A percentile compares a stretch with the other conserved stretches of the same genome.
Conservation (phyloP, 2,113 vertebrate genomes). For the Diadophis punctatus region DNA sequence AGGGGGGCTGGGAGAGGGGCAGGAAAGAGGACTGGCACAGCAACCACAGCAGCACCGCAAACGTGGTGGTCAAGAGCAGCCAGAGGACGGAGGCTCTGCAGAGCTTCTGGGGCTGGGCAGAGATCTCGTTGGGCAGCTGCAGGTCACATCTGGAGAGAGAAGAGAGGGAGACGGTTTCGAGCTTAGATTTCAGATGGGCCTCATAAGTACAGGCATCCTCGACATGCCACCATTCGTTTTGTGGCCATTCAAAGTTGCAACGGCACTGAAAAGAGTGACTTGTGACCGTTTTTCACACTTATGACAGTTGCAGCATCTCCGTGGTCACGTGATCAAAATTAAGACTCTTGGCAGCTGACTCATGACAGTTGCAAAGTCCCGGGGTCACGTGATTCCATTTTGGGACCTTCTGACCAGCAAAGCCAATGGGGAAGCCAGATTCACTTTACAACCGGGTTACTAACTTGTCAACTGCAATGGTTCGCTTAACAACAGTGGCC, state of each 20-base stretch:
- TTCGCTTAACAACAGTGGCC: not conserved
- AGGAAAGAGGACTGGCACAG: slow-evolving; percentile 51
- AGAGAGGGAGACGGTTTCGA: not conserved
- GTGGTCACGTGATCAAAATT: not conserved
- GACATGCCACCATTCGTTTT: not conserved
- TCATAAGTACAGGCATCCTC: not conserved
- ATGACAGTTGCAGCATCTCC: not conserved
- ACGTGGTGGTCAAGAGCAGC: slow-evolving; percentile 33
- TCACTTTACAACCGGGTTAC: not conserved
- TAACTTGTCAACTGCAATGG: too few relatives aligned
- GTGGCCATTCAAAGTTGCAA: not conserved
- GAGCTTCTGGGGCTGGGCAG: not conserved
- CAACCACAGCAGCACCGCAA: slow-evolving; percentile 57
- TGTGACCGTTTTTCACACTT: not conserved
- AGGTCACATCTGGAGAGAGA: not conserved
- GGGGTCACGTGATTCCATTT: not conserved
- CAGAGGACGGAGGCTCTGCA: not conserved
- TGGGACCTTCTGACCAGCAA: not conserved
- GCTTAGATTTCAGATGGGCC: not conserved
- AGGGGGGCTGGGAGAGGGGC: slow-evolving; percentile 24
- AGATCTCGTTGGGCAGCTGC: accelerated
- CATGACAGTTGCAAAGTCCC: accelerated
- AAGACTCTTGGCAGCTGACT: not conserved
- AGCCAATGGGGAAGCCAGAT: not conserved
- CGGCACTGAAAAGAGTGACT: not conserved